These are phyloP conservation scores for Porites lutea DNA, from an alignment of 64 coral and sea anemone species.

Conservation along the genomic window DNA sequence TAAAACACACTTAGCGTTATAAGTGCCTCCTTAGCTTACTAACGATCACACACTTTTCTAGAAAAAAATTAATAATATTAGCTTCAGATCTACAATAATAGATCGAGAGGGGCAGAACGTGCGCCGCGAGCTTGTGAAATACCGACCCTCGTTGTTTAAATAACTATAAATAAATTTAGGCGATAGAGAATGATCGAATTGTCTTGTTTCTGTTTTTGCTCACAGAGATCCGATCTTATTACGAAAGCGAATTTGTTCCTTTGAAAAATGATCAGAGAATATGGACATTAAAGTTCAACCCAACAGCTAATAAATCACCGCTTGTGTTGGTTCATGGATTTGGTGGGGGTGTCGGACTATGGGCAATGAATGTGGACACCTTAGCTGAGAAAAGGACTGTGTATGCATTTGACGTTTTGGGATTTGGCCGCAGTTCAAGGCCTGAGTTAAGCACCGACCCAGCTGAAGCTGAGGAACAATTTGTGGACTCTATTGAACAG, in stretches of 20 bases:
- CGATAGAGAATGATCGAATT: neutral
- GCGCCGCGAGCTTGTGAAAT: too few species aligned
- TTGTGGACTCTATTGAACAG: constrained; percentile 94
- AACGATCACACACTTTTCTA: too few species aligned
- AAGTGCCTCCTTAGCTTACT: too few species aligned
- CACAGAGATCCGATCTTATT: constrained; percentile 36
- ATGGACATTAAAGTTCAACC: constrained; percentile 95
- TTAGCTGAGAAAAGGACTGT: constrained; percentile 85
- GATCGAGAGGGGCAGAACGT: neutral
- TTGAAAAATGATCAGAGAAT: constrained; percentile 68
- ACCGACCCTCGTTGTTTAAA: neutral
- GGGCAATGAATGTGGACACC: constrained; percentile 85
- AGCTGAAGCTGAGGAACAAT: constrained; percentile 79
- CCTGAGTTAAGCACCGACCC: constrained; percentile 81
- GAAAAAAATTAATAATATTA: too few species aligned
- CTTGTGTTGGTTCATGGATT: constrained; percentile 97
- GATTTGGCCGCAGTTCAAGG: constrained; percentile 96
- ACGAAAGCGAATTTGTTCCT: constrained; percentile 84
- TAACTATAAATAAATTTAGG: neutral
- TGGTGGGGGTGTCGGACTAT: constrained; percentile 91
- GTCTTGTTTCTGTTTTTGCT: neutral
- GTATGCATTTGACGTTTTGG: constrained; percentile 91
- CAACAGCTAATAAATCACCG: constrained; percentile 42
- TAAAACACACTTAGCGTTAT: too few species aligned
- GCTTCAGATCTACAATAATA: neutral